A percentile compares a stretch with the other conserved stretches of the same genome.
phyloP scores from a whole-genome alignment of 2,888 invertebrate genomes.

The Crocallis elinguaria region DNA sequence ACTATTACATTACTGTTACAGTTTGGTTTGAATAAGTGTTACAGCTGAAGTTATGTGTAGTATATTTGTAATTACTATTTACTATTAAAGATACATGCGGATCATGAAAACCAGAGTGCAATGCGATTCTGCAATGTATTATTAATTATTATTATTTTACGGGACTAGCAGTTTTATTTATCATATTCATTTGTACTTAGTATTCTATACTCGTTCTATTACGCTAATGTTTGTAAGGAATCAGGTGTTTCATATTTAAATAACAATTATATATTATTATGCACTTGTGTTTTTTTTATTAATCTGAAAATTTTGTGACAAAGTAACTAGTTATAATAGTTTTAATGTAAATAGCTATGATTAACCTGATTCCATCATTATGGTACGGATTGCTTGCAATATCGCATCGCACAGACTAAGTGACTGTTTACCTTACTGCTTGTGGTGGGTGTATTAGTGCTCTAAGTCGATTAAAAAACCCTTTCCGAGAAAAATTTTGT shows the following conservation, averaged over 20 bases:
- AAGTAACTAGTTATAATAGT: conserved; percentile 8
- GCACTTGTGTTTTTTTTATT: conserved; percentile 21
- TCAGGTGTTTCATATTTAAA: conserved; percentile 65
- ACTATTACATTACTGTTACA: conserved; percentile 82
- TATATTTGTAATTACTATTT: conserved; percentile 78
- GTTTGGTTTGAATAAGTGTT: conserved; percentile 84
- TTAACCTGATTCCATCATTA: conserved; percentile 69
- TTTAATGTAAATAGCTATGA: conserved; percentile 37
- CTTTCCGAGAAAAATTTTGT: conserved; percentile 72
- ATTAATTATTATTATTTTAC: conserved; percentile 60
- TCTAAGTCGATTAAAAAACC: conserved; percentile 81
- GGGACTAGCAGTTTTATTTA: conserved; percentile 81
- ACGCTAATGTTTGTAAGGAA: conserved; percentile 78
- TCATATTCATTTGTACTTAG: conserved; percentile 81
- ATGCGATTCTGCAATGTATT: conserved; percentile 73
- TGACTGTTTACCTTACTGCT: conserved; percentile 81
- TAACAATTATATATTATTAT: conserved; percentile 21
- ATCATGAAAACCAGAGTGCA: conserved; percentile 84
- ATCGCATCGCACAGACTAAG: conserved; percentile 74
- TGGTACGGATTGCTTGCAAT: conserved; percentile 63
- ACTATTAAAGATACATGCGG: conserved; percentile 77
- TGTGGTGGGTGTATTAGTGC: conserved; percentile 72
- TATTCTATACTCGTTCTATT: conserved; percentile 78
- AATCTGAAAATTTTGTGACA: conserved; percentile 13
- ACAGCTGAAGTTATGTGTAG: conserved; percentile 82